Evolutionary conservation across 2,797 vertebrate species (phyloP), one percentile per base, ranked within the genome.

Genomic region (Coluber constrictor): DNA sequence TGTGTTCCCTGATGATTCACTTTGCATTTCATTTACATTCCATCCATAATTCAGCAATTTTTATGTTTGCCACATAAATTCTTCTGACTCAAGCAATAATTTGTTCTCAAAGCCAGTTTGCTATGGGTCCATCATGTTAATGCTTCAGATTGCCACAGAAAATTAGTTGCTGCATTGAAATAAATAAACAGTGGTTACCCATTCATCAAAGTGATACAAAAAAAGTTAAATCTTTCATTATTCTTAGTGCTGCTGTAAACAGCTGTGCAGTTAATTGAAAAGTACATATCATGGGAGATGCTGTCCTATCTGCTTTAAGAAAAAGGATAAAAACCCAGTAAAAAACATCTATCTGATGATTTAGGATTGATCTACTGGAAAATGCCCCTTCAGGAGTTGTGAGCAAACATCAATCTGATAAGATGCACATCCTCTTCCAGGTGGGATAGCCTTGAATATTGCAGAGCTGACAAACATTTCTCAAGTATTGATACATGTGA

Each of bases 151-250:
- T 96, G 95, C 70, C 37, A 4, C 90, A 90, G n/a, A 83, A 95
- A 94, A 94, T 95, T 93, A 95, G 89, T 29, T 54, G 93, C 95
- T 91, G 92, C 59, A 86, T 0, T 4, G 59, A 93, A 92, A 94
- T 94, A 63, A 15, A 9, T 11, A 37, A 70, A 70, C 37, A 83
- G 47, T 6, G 63, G 66, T 57, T 59, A 92, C 57, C 32, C 16
- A 6, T 90, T 47, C 89, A 94, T 94, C 88, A 91, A 90, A 95
- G 96, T 94, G 94, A 94, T 94, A 83, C 87, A 95, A 95, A 93
- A 92, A 83, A 56, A 70, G 51, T 61, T 56, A 92, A 94, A 90
- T 87, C 8, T 16, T 93, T 94, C 93, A 95, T 94, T 96, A 90
- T 66, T 90, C 86, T 90, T 91, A 0, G 0, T 93, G 27, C 90